phyloP scores from a whole-genome alignment of 2,888 invertebrate genomes.

The Anoplius nigerrimus region DNA sequence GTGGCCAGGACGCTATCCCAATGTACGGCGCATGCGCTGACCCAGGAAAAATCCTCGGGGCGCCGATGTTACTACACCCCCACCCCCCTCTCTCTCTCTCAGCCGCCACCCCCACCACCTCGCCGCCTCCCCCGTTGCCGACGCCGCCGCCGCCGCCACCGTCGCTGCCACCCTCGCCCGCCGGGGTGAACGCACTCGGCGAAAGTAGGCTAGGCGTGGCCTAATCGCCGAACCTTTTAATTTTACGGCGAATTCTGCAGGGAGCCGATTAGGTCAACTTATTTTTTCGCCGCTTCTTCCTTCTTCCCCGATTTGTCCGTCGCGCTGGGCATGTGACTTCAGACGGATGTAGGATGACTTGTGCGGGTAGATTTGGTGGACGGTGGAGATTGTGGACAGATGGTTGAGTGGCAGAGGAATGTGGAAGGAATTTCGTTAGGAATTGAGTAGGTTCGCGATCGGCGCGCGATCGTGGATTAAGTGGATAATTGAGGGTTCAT shows the following conservation, averaged over 20 bases:
- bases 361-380: too few relatives aligned
- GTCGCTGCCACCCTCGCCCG: conserved; percentile 27
- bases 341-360: background rate
- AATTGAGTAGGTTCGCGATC: too few relatives aligned
- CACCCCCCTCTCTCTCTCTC: too few relatives aligned
- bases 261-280: too few relatives aligned
- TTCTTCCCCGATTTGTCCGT: background rate
- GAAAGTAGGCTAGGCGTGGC: conserved; percentile 64
- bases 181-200: conserved; percentile 58
- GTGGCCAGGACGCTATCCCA: conserved; percentile 46
- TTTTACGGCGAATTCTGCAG: background rate
- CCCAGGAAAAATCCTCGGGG: conserved; percentile 44
- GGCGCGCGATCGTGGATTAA: too few relatives aligned
- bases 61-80: too few relatives aligned
- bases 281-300: background rate
- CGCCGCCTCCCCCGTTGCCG: conserved; percentile 30
- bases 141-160: too few relatives aligned
- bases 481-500: too few relatives aligned
- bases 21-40: conserved; percentile 58
- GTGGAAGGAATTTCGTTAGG: too few relatives aligned
- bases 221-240: conserved; percentile 55
- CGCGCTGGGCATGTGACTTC: background rate
- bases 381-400: too few relatives aligned
- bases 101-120: too few relatives aligned
- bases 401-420: too few relatives aligned